Evolutionary conservation across 1,140 invertebrate genomes (phyloP), one percentile per base, ranked within the genome.

Genomic region (Aplysia californica): DNA sequence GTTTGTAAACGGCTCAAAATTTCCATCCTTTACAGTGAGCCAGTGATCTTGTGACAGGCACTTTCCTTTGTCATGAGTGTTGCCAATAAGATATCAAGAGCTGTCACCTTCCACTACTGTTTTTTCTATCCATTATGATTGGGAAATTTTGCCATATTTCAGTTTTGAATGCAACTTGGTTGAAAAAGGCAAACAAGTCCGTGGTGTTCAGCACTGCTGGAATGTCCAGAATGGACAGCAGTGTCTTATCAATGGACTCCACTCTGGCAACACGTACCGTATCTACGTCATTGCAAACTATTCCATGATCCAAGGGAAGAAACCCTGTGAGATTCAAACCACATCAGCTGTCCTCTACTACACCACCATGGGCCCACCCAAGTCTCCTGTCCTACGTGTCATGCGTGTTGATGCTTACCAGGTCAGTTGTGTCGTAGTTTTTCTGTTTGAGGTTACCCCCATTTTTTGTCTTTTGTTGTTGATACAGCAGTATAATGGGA

Each of bases 141-240:
- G n/a, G n/a, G n/a, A n/a, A n/a, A n/a, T n/a, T n/a, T n/a, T n/a
- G n/a, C n/a, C n/a, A n/a, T n/a, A n/a, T n/a, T n/a, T n/a, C 64
- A 90, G 89, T 76, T 90, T 86, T 85, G 88, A 89, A 67, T 89
- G 88, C 80, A 85, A 87, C 58, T 75, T 87, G 59, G 84, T 87
- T 26, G 84, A 87, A 78, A 84, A 87, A 64, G 86, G 84, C 18
- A 80, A 86, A 66, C 82, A 78, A 67, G 81, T 86, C 10, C 71
- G 84, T 29, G 86, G 84, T 21, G 82, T 88, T 20, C 88, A 90
- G 77, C 89, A 90, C 72, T 85, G 83, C 68, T 90, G 89, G 89
- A 88, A 89, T 66, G 79, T 88, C 23, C 79, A 83, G 23, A 80
- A 82, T 20, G 82, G 78, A 67, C 33, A 85, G 44, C 80, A 80